phyloP scores from a whole-genome alignment of 2,888 invertebrate genomes.

The Ceramica pisi region DNA sequence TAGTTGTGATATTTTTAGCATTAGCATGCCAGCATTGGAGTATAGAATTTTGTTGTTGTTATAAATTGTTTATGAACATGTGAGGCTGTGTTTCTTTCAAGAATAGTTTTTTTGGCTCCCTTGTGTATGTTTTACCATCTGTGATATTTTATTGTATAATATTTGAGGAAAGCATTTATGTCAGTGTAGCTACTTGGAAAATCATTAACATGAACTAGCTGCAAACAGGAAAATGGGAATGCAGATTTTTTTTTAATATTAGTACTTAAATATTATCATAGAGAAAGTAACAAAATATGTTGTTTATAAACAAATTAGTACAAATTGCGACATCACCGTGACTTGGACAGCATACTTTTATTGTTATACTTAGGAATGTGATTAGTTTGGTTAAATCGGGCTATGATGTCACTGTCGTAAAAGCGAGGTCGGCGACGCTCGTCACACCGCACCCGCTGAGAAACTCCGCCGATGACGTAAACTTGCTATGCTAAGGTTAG shows the following conservation, averaged over 20 bases:
- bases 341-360: conserved; percentile 42
- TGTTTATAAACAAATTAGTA: conserved; percentile 60
- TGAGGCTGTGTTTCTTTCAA: background rate
- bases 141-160: background rate
- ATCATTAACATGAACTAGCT: background rate
- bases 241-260: too few relatives aligned
- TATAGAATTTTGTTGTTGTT: conserved; percentile 28
- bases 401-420: conserved; percentile 90
- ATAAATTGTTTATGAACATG: conserved; percentile 51
- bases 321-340: conserved; percentile 29
- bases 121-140: background rate
- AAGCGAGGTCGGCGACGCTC: conserved; percentile 88
- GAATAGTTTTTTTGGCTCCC: background rate
- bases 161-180: background rate
- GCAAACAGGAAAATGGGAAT: background rate
- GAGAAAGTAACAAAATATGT: background rate
- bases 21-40: background rate
- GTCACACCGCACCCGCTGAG: conserved; percentile 84
- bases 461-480: conserved; percentile 89
- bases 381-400: conserved; percentile 83
- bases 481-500: conserved; percentile 85
- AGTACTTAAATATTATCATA: conserved; percentile 8
- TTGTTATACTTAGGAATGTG: conserved; percentile 70
- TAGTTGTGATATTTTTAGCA: conserved; percentile 25
- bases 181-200: background rate